Evolutionary conservation across 2,797 vertebrate genomes (phyloP).

Genomic region (Neosalanx taihuensis): DNA sequence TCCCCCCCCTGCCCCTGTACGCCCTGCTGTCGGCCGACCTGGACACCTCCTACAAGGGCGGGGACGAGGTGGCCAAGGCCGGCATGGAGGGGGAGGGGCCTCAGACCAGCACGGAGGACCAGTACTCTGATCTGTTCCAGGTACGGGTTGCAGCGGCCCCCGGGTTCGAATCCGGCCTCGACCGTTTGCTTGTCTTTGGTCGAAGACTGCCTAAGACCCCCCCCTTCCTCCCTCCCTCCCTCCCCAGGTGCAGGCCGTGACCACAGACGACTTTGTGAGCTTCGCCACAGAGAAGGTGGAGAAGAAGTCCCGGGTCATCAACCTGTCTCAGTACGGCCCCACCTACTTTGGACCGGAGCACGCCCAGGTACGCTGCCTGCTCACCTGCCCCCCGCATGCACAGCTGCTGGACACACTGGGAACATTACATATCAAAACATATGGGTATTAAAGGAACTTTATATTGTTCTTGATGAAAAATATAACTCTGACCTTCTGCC

Average conservation of each 20-base stretch:
- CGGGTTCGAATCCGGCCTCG: too few species aligned
- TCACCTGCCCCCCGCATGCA: not conserved
- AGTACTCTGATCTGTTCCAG: constrained; percentile 93
- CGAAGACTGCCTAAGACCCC: not conserved
- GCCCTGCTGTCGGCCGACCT: constrained; percentile 91
- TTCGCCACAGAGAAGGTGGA: constrained; percentile 93
- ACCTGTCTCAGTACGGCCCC: constrained; percentile 95
- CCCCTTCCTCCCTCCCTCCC: not conserved
- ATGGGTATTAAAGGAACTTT: too few species aligned
- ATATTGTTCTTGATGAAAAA: too few species aligned
- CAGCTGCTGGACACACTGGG: too few species aligned
- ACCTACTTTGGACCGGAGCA: constrained; percentile 96
- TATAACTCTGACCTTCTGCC: not conserved
- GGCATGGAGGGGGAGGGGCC: constrained; percentile 72
- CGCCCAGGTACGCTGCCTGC: constrained; percentile 70
- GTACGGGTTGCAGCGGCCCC: constrained; percentile 28
- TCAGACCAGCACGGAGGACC: constrained; percentile 81
- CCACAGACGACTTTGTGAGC: constrained; percentile 91
- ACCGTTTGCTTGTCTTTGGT: too few species aligned
- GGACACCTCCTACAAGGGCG: constrained; percentile 84
- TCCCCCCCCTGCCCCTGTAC: constrained; percentile 91
- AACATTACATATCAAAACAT: too few species aligned
- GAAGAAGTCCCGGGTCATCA: constrained; percentile 91
- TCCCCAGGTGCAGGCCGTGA: constrained; percentile 76
- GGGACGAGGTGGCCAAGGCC: constrained; percentile 82